Conservation (phyloP, 2,888 invertebrate species). For the Poecilus cupreus region DNA sequence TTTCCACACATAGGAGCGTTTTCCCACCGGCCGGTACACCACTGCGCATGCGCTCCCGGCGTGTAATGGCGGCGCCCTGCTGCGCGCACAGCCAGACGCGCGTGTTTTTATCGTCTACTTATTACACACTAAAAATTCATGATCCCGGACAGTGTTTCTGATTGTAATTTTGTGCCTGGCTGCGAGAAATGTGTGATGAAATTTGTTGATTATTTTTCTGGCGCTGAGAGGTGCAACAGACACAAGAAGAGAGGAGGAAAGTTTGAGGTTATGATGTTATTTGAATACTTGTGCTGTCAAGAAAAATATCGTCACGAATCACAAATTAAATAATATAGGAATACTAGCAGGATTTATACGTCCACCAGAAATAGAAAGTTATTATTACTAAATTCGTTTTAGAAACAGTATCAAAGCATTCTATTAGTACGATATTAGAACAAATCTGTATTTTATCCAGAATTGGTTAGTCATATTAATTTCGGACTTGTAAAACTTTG, state of each 20-base stretch:
- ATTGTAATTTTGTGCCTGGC: not conserved
- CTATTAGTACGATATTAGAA: no score
- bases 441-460: no score
- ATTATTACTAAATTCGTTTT: no score
- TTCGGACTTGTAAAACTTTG: no score
- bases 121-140: slow-evolving; percentile 50
- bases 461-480: no score
- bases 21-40: not conserved
- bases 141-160: slow-evolving; percentile 8
- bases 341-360: no score
- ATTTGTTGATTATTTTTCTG: not conserved
- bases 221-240: not conserved
- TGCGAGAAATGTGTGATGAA: not conserved
- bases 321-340: no score
- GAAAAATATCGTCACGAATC: no score
- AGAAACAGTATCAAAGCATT: no score
- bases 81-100: slow-evolving; percentile 10
- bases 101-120: slow-evolving; percentile 38
- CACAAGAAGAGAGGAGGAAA: not conserved
- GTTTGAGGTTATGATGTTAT: not conserved
- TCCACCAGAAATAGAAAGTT: no score
- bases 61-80: slow-evolving; percentile 30
- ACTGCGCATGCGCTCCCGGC: not conserved
- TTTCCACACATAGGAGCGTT: no score
- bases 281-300: no score